phyloP scores from a whole-genome alignment of 1,140 invertebrate genomes.

The Rhopalosiphum maidis region DNA sequence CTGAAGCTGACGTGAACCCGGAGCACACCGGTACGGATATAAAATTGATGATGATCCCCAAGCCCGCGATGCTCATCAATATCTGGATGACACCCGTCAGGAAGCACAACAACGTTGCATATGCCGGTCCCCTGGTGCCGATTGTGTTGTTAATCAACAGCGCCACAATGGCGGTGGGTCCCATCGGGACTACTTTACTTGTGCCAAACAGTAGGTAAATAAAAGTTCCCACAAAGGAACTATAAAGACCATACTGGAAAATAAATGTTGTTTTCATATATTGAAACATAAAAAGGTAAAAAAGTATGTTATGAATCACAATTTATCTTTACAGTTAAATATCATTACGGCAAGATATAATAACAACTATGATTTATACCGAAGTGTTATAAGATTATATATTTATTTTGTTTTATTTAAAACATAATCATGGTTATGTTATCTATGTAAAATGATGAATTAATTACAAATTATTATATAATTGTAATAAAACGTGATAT shows the following conservation, averaged over 20 bases:
- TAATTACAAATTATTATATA: too few species aligned
- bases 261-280: background rate
- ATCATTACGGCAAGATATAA: background rate
- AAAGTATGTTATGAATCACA: background rate
- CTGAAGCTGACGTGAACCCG: slow-evolving; percentile 91
- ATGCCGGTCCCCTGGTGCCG: slow-evolving; percentile 70
- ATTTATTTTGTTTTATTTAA: too few species aligned
- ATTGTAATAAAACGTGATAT: background rate
- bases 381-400: too few species aligned
- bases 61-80: slow-evolving; percentile 84
- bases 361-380: background rate
- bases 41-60: slow-evolving; percentile 92
- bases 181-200: slow-evolving; percentile 87
- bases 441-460: too few species aligned
- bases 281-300: background rate
- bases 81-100: slow-evolving; percentile 80
- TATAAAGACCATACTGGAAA: slow-evolving; percentile 84
- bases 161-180: slow-evolving; percentile 84
- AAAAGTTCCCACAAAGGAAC: slow-evolving; percentile 89
- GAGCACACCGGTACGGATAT: slow-evolving; percentile 93
- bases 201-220: slow-evolving; percentile 90
- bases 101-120: slow-evolving; percentile 83
- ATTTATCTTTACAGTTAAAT: background rate
- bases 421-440: too few species aligned
- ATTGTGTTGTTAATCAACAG: slow-evolving; percentile 80